Evolutionary conservation across 2,888 invertebrate species (phyloP), one percentile per base, ranked within the genome.

Genomic region (Dasysyrphus albostriatus): DNA sequence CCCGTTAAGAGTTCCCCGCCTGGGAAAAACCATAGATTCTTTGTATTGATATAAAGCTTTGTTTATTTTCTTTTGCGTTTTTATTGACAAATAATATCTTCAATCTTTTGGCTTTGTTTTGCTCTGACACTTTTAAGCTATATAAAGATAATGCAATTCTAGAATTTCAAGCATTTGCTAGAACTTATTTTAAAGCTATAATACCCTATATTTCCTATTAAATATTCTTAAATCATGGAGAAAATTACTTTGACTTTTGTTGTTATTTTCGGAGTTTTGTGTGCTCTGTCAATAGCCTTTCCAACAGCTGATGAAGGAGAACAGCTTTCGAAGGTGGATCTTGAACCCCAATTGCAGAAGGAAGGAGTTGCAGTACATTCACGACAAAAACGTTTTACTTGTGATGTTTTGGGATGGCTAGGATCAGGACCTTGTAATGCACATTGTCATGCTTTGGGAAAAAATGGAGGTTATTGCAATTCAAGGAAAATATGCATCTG

Each of bases 321-420:
- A n/a, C 14, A 29, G 5, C 1, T 6, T 32, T 3, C 14, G 0
- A 8, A 34, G 32, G 9, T 6, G 14, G 29, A 54, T 12, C 5
- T 54, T 3, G 56, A n/a, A n/a, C 14, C 56, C 6, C 54, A 14
- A 5, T 32, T 34, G 7, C 56, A 56, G 6, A 2, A 32, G 32
- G n/a, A 34, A 9, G 10, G n/a, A n/a, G 7, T n/a, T n/a, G 56
- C n/a, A 32, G 32, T 7, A 3, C 32, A 32, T 59, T 47, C 47
- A 47, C 92, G 93, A 24, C 91, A 91, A 0, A 93, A 91, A 82
- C 90, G 93, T 72, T 91, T 91, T 32, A 93, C 93, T 16, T 93
- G 93, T 67, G 93, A 93, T 89, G 89, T 93, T 2, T 83, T 93
- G 34, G 91, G 91, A 65, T 88, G 75, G 7, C 70, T 80, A 0